Percentiles rank a stretch among this genome's conserved stretches.
These are phyloP conservation scores for Desmodus rotundus DNA, from an alignment of 2,113 vertebrate genomes.

Conservation along the genomic window DNA sequence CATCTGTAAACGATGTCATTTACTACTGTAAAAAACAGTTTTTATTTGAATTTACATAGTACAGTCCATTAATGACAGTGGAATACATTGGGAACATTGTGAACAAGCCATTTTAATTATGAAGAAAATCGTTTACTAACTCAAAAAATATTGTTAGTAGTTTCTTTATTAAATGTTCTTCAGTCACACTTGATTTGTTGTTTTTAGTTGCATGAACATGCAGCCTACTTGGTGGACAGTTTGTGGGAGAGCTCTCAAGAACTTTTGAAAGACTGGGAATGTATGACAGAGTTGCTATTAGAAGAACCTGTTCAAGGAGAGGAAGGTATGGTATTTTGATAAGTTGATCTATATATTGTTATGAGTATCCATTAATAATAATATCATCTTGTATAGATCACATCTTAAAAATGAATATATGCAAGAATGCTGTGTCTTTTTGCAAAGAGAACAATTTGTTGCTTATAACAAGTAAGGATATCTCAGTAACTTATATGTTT, in stretches of 20 bases:
- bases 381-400: not conserved
- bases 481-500: not conserved
- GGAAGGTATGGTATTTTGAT: constrained; percentile 86
- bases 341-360: constrained; percentile 29
- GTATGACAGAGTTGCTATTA: constrained; percentile 96
- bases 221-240: constrained; percentile 97
- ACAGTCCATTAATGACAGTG: not conserved
- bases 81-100: constrained; percentile 24
- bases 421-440: not conserved
- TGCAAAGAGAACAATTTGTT: constrained; percentile 21
- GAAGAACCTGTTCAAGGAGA: constrained; percentile 98
- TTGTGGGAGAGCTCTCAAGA: constrained; percentile 99
- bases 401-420: constrained; percentile 15
- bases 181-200: constrained; percentile 68
- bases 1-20: not conserved
- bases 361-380: not conserved
- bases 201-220: constrained; percentile 96
- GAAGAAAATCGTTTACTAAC: not conserved
- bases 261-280: constrained; percentile 99
- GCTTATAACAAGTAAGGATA: not conserved
- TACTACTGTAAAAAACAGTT: not conserved
- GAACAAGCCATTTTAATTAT: not conserved
- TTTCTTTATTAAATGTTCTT: constrained; percentile 24
- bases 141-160: not conserved
- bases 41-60: not conserved